Base-by-base conservation (phyloP, 2,797 vertebrate genomes). In the Falco novaeseelandiae region DNA sequence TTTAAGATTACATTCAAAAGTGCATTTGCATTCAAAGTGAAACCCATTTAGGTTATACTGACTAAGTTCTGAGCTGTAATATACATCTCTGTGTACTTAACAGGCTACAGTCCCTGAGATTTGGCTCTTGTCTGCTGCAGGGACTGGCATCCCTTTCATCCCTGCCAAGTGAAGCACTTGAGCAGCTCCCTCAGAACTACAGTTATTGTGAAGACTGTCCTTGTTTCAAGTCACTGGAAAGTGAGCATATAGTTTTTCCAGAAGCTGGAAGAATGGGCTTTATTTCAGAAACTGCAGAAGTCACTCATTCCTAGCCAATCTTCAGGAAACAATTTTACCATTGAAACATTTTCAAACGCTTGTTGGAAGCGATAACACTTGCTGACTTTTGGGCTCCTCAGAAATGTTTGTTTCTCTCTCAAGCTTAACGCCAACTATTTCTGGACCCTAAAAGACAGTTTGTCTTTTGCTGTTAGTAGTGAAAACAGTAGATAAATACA, bases 11-110 rank as follows among this genome's bases (percentile, higher is more conserved):
- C 29, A 34, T 77, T 92, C 59, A 23, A n/a, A 79, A 78, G 36
- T 83, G 26, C 55, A 74, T 91, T 93, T 95, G 26, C 58, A 83
- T 94, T 94, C 65, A 61, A 83, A 96, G 54, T 67, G 46, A 89
- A 89, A 40, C 23, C 42, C 84, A 19, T 25, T 32, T 61, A 57
- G 62, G 44, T 88, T 92, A 77, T 14, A 44, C 58, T 0, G 5
- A 52, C 70, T 23, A 51, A 76, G 54, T 85, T 80, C 29, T 23
- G 55, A 70, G 62, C 25, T 51, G 61, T 36, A 72, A 62, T 26
- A 44, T 25, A 14, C 52, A 80, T 61, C 58, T 86, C 29, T n/a
- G 40, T 55, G 51, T 22, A 7, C n/a, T 42, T 46, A 61, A 34
- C 48, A 59, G 52, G 26, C 83, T 83, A 26, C 32, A 57, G 57